Conservation (phyloP, 2,113 vertebrate species). For the Xerus inauris region DNA sequence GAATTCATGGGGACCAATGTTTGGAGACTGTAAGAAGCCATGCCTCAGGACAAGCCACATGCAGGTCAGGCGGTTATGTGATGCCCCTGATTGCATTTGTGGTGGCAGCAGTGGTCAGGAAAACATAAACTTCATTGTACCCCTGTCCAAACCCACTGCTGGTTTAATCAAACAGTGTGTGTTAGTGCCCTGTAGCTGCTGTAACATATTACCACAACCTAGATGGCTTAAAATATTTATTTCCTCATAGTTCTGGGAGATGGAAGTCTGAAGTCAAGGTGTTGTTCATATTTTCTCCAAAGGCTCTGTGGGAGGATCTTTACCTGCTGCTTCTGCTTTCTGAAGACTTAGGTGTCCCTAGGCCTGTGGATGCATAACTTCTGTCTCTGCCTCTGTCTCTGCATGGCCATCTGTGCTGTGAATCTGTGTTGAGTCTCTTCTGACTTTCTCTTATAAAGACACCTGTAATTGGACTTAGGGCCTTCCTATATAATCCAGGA, state of each 20-base stretch:
- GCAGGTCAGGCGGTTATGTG: too few species aligned
- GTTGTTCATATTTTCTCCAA: neutral
- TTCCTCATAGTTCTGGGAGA: neutral
- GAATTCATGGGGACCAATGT: neutral
- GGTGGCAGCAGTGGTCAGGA: neutral
- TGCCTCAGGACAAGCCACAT: neutral
- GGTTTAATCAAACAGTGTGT: neutral
- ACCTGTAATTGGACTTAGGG: neutral
- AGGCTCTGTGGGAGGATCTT: neutral
- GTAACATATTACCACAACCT: neutral
- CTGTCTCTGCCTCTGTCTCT: neutral
- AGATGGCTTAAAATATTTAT: too few species aligned
- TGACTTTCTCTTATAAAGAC: neutral
- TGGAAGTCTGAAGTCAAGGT: neutral
- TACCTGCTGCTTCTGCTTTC: neutral
- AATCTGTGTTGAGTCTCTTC: neutral
- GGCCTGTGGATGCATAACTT: neutral
- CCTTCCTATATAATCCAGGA: neutral
- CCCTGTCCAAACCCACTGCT: neutral
- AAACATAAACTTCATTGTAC: neutral
- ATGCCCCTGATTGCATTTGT: too few species aligned
- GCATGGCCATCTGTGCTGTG: neutral
- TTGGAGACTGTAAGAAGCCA: rapidly evolving
- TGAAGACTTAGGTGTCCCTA: neutral
- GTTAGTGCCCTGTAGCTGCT: neutral